A percentile compares a stretch with the other conserved stretches of the same genome.
Evolutionary conservation across 2,113 vertebrate genomes (phyloP).

Genomic region (Grammomys dolichurus): DNA sequence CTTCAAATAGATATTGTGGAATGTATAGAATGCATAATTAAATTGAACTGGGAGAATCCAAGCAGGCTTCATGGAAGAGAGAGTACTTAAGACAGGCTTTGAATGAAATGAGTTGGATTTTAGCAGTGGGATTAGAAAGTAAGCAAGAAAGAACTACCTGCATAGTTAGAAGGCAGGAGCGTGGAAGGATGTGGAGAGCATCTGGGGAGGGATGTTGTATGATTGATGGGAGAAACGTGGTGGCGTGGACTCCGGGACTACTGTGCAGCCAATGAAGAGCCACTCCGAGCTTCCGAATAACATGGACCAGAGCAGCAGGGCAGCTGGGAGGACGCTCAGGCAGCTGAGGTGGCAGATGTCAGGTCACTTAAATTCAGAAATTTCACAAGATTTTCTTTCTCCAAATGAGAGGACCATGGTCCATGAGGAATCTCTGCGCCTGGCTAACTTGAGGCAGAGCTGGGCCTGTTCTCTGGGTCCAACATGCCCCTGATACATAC

Average conservation of each 20-base stretch:
- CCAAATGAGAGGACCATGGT: background rate
- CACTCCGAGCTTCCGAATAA: background rate
- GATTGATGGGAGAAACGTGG: fast-evolving
- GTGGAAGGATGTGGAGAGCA: background rate
- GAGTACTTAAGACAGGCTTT: background rate
- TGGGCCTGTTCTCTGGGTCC: background rate
- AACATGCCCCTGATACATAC: background rate
- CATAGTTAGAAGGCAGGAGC: background rate
- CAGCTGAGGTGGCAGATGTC: background rate
- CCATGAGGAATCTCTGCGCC: background rate
- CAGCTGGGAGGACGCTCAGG: background rate
- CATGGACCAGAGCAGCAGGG: background rate
- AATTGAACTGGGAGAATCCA: background rate
- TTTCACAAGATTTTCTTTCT: constrained; percentile 12
- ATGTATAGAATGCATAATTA: background rate
- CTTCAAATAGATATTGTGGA: background rate
- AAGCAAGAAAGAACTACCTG: background rate
- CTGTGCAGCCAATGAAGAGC: background rate
- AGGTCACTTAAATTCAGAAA: background rate
- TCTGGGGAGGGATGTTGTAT: background rate
- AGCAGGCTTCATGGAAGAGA: background rate
- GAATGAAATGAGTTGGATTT: background rate
- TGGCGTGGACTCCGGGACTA: background rate
- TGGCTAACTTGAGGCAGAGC: background rate
- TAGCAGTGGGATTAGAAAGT: background rate